phyloP scores from a whole-genome alignment of 1,140 invertebrate species.

The Plectus sambesii region DNA sequence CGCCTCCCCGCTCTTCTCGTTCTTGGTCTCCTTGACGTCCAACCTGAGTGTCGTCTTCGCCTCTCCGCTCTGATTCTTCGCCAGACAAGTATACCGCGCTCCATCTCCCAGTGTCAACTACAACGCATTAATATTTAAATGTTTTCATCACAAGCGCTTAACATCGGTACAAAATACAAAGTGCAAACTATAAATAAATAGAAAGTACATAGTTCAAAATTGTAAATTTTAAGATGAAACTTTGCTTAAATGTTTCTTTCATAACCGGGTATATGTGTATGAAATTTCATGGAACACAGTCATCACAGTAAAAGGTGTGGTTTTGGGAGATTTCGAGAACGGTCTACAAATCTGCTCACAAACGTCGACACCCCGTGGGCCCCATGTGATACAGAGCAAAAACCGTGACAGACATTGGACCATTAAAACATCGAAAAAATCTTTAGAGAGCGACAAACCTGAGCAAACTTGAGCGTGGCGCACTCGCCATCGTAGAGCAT shows the following conservation, averaged over 20 bases:
- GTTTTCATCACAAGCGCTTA: too few relatives aligned
- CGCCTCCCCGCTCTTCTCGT: slow-evolving; percentile 16
- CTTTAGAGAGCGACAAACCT: slow-evolving; percentile 71
- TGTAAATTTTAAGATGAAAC: too few relatives aligned
- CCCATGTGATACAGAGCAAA: slow-evolving; percentile 28
- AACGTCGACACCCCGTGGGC: slow-evolving; percentile 9
- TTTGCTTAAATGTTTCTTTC: too few relatives aligned
- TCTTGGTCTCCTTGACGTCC: slow-evolving; percentile 1
- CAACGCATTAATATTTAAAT: too few relatives aligned
- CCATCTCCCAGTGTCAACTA: too few relatives aligned
- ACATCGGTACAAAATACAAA: too few relatives aligned
- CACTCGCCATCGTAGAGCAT: slow-evolving; percentile 40
- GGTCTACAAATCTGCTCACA: slow-evolving; percentile 25
- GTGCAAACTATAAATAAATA: too few relatives aligned
- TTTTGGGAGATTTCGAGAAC: slow-evolving; percentile 27
- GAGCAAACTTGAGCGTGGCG: slow-evolving; percentile 64
- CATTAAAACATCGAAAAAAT: slow-evolving; percentile 65
- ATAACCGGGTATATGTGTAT: too few relatives aligned
- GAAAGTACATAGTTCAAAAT: too few relatives aligned
- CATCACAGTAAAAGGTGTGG: slow-evolving; percentile 15
- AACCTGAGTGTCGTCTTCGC: slow-evolving; percentile 17
- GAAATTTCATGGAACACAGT: slow-evolving; percentile 24
- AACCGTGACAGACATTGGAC: background rate
- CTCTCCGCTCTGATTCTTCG: slow-evolving; percentile 59
- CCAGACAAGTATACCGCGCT: too few relatives aligned